Percentiles rank a stretch among this genome's conserved stretches.
Conservation (phyloP, 2,888 invertebrate species). For the Drosophila aldrichi region DNA sequence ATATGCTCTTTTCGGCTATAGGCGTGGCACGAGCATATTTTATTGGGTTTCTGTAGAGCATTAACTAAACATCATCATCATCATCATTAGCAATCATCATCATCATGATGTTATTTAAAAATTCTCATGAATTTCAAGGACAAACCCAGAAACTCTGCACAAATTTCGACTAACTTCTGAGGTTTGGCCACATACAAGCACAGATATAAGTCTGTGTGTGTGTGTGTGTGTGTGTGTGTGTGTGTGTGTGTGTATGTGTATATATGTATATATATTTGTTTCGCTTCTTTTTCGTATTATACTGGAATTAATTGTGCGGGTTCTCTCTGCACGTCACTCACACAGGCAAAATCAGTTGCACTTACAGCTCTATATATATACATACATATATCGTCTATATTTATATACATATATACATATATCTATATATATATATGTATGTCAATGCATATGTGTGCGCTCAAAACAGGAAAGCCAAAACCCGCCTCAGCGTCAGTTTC, state of each 20-base stretch:
- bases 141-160: conserved; percentile 54
- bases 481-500: conserved; percentile 53
- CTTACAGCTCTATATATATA: conserved; percentile 26
- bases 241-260: neutral
- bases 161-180: conserved; percentile 30
- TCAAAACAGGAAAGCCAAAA: conserved; percentile 64
- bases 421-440: neutral
- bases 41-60: conserved; percentile 14
- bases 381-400: conserved; percentile 13
- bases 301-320: conserved; percentile 75
- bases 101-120: conserved; percentile 43
- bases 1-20: neutral
- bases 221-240: too few relatives aligned
- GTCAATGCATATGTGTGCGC: conserved; percentile 4
- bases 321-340: conserved; percentile 52
- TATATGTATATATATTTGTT: conserved; percentile 12
- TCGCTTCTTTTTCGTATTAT: conserved; percentile 9
- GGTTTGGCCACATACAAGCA: neutral
- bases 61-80: conserved; percentile 22
- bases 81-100: conserved; percentile 24
- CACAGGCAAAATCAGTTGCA: conserved; percentile 41
- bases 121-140: conserved; percentile 79
- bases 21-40: conserved; percentile 49
- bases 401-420: conserved; percentile 12
- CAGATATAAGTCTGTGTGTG: too few relatives aligned